Conservation (phyloP, 64 coral and sea anemone species). For the Orbicella faveolata region DNA sequence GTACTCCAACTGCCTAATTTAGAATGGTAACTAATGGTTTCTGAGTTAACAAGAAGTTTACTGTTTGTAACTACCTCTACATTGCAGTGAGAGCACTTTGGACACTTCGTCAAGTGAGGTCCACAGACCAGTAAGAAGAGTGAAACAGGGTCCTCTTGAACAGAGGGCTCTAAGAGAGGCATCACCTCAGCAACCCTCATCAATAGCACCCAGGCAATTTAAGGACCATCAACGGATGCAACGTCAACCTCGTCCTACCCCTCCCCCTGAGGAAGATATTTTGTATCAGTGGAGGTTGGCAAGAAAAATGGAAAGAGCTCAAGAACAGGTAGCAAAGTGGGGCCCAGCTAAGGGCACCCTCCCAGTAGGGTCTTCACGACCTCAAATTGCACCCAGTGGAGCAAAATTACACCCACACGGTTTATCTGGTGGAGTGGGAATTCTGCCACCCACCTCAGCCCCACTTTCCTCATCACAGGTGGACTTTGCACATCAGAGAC, state of each 20-base stretch:
- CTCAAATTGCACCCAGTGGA: not conserved
- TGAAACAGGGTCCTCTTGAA: not conserved
- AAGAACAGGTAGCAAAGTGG: constrained; percentile 53
- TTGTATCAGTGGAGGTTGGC: constrained; percentile 96
- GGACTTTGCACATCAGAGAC: not conserved
- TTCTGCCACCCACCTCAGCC: not conserved
- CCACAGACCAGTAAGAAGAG: not conserved
- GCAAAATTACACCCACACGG: not conserved
- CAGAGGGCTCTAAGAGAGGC: not conserved
- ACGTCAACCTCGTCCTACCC: constrained; percentile 26
- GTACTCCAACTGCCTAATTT: no score
- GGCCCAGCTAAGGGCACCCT: not conserved
- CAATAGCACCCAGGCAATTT: not conserved
- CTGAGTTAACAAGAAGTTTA: no score
- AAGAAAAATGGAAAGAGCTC: constrained; percentile 94
- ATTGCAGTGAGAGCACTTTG: constrained; percentile 83
- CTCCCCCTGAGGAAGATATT: constrained; percentile 91
- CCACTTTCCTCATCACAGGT: not conserved
- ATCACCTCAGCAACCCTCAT: not conserved
- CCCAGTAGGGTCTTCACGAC: not conserved
- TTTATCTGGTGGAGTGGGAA: not conserved
- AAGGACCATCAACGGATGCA: not conserved
- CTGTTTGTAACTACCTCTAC: not conserved
- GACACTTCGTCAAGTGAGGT: constrained; percentile 64
- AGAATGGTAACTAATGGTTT: no score